These are phyloP conservation scores for Bagarius yarrelli DNA, from an alignment of 2,113 vertebrate genomes.

Conservation along the genomic window DNA sequence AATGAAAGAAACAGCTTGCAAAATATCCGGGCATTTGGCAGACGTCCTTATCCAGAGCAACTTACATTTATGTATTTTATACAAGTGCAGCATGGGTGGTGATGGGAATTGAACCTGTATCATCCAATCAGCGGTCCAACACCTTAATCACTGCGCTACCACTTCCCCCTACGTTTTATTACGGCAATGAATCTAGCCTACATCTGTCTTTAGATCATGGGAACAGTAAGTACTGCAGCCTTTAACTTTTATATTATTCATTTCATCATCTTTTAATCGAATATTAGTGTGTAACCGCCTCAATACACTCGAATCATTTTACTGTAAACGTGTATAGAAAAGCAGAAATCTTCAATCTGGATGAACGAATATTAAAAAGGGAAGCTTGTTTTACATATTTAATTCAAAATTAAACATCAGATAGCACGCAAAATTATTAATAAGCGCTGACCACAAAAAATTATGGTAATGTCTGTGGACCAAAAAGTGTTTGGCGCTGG, in stretches of 20 bases:
- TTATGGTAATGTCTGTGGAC: neutral
- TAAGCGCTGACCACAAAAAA: too few relatives aligned
- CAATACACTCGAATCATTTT: slow-evolving; percentile 18
- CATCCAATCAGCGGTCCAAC: too few relatives aligned
- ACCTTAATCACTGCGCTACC: too few relatives aligned
- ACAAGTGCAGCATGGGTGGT: too few relatives aligned
- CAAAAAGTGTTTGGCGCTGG: neutral
- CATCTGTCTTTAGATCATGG: neutral
- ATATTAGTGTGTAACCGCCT: neutral
- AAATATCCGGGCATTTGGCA: too few relatives aligned
- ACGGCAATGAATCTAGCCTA: slow-evolving; percentile 6
- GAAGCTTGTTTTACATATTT: slow-evolving; percentile 70
- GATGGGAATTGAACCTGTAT: too few relatives aligned
- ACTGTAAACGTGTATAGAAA: neutral
- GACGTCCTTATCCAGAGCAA: too few relatives aligned
- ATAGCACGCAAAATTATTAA: slow-evolving; percentile 71
- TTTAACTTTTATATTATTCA: slow-evolving; percentile 23
- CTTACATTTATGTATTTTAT: too few relatives aligned
- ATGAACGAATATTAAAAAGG: slow-evolving; percentile 60
- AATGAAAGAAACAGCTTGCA: too few relatives aligned
- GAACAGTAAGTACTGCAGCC: neutral
- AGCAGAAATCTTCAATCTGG: slow-evolving; percentile 50
- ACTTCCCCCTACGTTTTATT: neutral
- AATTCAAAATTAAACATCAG: slow-evolving; percentile 67
- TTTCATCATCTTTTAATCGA: slow-evolving; percentile 27